phyloP scores from a whole-genome alignment of 1,140 invertebrate species.

The Eurosta solidaginis region DNA sequence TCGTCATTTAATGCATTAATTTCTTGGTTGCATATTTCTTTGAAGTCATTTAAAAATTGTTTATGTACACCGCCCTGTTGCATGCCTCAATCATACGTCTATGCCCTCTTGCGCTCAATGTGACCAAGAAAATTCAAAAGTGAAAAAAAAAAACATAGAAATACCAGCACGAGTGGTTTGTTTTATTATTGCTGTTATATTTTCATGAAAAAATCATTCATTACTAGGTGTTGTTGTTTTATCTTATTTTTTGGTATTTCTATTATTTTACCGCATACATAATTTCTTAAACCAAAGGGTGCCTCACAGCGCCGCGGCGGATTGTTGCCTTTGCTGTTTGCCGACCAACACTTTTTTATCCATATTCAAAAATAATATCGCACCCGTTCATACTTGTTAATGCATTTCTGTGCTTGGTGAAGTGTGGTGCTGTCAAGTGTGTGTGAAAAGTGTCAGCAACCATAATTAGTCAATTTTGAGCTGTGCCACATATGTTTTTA shows the following conservation, averaged over 20 bases:
- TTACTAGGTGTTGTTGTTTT: background rate
- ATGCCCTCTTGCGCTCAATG: background rate
- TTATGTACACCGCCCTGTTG: slow-evolving; percentile 19
- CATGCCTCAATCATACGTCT: background rate
- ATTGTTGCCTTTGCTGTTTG: slow-evolving; percentile 6
- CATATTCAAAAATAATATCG: background rate
- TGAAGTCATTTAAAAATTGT: slow-evolving; percentile 4
- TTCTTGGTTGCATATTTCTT: slow-evolving; percentile 26
- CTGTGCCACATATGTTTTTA: background rate
- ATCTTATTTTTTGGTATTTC: background rate
- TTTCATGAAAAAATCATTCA: slow-evolving; percentile 23
- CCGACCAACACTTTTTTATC: background rate
- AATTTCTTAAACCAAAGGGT: slow-evolving; percentile 3
- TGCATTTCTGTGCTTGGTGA: background rate
- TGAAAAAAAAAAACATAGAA: background rate
- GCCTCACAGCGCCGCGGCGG: background rate
- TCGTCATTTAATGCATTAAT: background rate
- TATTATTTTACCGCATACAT: background rate
- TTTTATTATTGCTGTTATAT: background rate
- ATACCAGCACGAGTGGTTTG: background rate
- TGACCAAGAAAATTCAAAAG: background rate
- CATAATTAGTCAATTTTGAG: slow-evolving; percentile 34
- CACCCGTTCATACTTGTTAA: background rate
- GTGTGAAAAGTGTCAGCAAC: slow-evolving; percentile 33
- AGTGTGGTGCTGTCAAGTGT: slow-evolving; percentile 25